A percentile compares a stretch with the other conserved stretches of the same genome.
Conservation (phyloP, 2,113 vertebrate genomes). For the Felis catus region DNA sequence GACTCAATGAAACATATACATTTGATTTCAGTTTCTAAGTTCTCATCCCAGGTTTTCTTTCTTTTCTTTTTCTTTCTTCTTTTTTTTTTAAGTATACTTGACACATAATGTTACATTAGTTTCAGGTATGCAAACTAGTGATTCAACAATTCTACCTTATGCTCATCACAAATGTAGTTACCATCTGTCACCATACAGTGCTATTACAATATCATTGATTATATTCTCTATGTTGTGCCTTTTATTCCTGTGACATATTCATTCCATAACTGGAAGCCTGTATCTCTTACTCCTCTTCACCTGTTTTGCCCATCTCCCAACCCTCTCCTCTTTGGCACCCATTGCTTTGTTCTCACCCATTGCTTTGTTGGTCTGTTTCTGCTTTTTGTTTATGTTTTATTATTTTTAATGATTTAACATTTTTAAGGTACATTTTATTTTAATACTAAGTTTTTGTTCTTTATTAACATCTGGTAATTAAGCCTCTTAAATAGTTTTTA, state of each 20-base stretch:
- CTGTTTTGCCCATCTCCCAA: neutral
- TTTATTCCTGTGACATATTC: neutral
- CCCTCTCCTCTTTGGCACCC: neutral
- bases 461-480: neutral
- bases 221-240: neutral
- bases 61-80: too few species aligned
- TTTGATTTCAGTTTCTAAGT: neutral
- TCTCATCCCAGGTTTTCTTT: neutral
- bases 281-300: neutral
- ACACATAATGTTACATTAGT: neutral
- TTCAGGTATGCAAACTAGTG: neutral
- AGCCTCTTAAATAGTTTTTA: neutral
- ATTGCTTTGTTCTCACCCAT: neutral
- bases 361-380: neutral
- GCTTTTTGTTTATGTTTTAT: neutral
- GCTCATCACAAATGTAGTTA: neutral
- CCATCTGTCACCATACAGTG: neutral
- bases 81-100: neutral
- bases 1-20: neutral
- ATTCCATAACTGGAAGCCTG: neutral
- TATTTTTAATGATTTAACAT: neutral
- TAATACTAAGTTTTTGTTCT: neutral
- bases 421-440: neutral
- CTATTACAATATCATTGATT: neutral
- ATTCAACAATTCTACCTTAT: neutral